These are phyloP conservation scores for Tylochromis polylepis DNA, from an alignment of 2,113 vertebrate genomes.

Conservation along the genomic window DNA sequence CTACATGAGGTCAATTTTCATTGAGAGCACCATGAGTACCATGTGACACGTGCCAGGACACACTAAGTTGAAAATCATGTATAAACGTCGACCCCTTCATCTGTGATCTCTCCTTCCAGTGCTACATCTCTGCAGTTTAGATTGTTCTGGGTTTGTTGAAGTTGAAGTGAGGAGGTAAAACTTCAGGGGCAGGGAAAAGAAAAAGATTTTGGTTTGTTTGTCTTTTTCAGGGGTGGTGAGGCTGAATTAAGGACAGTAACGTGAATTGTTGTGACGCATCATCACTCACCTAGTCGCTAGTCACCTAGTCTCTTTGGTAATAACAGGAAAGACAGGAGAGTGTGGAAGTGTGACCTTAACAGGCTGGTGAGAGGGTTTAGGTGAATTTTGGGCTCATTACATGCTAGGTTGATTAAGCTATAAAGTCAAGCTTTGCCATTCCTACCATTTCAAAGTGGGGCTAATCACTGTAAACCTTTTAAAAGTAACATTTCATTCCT, in stretches of 20 bases:
- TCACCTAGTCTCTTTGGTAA: background rate
- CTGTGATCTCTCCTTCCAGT: background rate
- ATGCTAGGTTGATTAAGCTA: background rate
- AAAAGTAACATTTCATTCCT: background rate
- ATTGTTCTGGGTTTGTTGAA: no score
- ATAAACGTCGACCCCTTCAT: background rate
- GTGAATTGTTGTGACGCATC: rapidly evolving
- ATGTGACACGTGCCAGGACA: rapidly evolving
- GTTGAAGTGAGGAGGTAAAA: background rate
- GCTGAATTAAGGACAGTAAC: rapidly evolving
- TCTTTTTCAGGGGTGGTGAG: background rate
- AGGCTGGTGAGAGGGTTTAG: rapidly evolving
- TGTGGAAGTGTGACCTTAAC: background rate
- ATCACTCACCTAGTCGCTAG: background rate
- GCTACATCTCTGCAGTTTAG: background rate
- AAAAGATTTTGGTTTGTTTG: background rate
- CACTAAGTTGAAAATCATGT: background rate
- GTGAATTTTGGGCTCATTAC: background rate
- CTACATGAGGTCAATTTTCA: background rate
- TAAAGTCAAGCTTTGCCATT: background rate
- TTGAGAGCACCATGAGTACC: background rate
- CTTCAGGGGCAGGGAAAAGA: no score
- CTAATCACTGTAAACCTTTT: background rate
- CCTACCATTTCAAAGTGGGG: background rate
- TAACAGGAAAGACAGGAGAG: background rate